Evolutionary conservation across 2,797 vertebrate species (phyloP), one percentile per base, ranked within the genome.

Genomic region (Melanotaenia pygmaea): DNA sequence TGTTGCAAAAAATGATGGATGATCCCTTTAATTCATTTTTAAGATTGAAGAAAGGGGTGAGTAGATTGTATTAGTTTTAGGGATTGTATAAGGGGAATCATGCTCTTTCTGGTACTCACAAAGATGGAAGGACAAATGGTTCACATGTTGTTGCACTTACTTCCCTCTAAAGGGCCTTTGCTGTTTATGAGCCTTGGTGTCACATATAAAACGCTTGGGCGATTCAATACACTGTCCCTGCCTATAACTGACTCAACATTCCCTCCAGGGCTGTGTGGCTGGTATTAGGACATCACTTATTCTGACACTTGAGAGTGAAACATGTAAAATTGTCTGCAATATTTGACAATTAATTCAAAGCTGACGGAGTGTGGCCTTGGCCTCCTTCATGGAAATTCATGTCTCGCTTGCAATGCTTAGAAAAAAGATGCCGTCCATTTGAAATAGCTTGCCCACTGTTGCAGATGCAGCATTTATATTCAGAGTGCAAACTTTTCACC

Each of bases 281-380:
- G 65, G 77, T 86, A 90, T 91, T 90, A 84, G 84, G 70, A 84
- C 86, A 92, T 90, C 89, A 85, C 61, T 91, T 92, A 92, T 87
- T 81, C 75, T 91, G 90, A 83, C 85, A 84, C 82, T 81, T 65
- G 53, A 74, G 83, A 89, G 76, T 88, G 86, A 90, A 90, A 88
- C 75, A n/a, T 86, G 90, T 88, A 80, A 89, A 89, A 66, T 60
- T 63, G 62, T 88, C 88, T 82, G 87, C 82, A 84, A 88, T 90
- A 86, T 90, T 86, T 91, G 88, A 90, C 92, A 86, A 91, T 90
- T 83, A 89, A 89, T 92, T 89, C 88, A 86, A 79, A 89, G 79
- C 86, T 81, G 84, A 90, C 74, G 70, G 76, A 88, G 72, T 70
- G 79, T 38, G 67, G 86, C 86, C 83, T 82, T 70, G 78, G 74